Base-by-base conservation (phyloP, 2,888 invertebrate species). In the Dynastes maya region DNA sequence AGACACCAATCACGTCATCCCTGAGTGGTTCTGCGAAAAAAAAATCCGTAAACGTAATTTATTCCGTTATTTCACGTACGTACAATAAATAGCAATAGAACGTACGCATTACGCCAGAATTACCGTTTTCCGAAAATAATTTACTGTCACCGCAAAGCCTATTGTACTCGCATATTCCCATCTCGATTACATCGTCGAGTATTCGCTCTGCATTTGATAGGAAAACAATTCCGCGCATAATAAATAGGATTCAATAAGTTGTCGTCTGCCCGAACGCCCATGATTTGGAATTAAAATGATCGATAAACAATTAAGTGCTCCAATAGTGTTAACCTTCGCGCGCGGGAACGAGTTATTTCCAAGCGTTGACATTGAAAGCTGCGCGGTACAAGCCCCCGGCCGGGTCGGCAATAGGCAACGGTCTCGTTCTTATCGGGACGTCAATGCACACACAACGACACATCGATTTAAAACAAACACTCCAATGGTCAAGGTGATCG, bases 281-380 rank as follows among this genome's bases (percentile, higher is more conserved):
- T 63, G 27, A 63, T 63, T 27, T 32, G 63, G 32, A 71, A 74
- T 74, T 74, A 74, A 74, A 74, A 29, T 61, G 45, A 74, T 74
- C 72, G 61, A 63, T 74, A 74, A 74, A 74, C 61, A 74, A 74
- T 74, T 74, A 74, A 74, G 49, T 61, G 61, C 61, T 63, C 58
- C 72, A 45, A 29, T 74, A 74, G 40, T 45, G 72, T 63, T 74
- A 61, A 74, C 72, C 72, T 74, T 74, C 72, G 72, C 72, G 29
- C 72, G 72, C 72, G 32, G 37, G 58, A 37, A 61, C 61, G 61
- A 61, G 72, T 74, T 74, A 74, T 74, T 63, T 74, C 72, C 61
- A 74, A 77, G 55, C 71, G 72, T 78, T 72, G 72, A 78, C 78
- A 65, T 72, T 64, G 78, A 78, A 78, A 55, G 68, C 67, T 51